Evolutionary conservation across 2,113 vertebrate species (phyloP), one percentile per base, ranked within the genome.

Genomic region (Neogobius melanostomus): DNA sequence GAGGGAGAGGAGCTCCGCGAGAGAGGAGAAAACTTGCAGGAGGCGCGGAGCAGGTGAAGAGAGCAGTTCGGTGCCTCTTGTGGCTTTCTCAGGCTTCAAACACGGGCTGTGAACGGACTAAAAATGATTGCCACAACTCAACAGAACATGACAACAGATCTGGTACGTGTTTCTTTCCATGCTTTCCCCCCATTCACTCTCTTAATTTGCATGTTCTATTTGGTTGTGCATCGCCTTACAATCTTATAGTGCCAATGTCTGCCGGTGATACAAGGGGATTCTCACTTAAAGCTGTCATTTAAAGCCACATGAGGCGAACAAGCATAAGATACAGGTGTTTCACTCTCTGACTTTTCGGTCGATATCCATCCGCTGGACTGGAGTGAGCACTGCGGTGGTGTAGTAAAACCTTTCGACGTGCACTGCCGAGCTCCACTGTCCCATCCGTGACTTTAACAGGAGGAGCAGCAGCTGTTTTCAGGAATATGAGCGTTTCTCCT

Each of bases 91-190:
- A 83, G 42, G 80, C 72, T 75, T 21, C 71, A 68, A 57, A 57
- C 64, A 59, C 54, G 45, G 68, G 67, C 70, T 82, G 66, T 75
- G 82, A 82, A 74, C 68, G 79, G 77, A 74, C 79, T 74, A 88
- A 81, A 59, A 71, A 94, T 94, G 93, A 94, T 94, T 80, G 92
- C 92, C 71, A 93, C 91, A 88, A 93, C 93, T 86, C 93, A 94
- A 77, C 93, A 94, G 76, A 94, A 93, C 79, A 85, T 94, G 88
- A 91, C 90, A 72, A 92, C 92, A 56, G 93, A 94, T 62, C 90
- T 90, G 92, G 93, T 94, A 91, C 50, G 84, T 78, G 63, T 70
- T 16, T 45, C 8, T 46, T 14, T 17, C 7, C 12, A 8, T 50
- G 16, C 0, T 46, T 42, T 46, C 51, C 46, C 42, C 49, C 51